Base-by-base conservation (phyloP, 2,888 invertebrate species). In the Diarsia rubi region DNA sequence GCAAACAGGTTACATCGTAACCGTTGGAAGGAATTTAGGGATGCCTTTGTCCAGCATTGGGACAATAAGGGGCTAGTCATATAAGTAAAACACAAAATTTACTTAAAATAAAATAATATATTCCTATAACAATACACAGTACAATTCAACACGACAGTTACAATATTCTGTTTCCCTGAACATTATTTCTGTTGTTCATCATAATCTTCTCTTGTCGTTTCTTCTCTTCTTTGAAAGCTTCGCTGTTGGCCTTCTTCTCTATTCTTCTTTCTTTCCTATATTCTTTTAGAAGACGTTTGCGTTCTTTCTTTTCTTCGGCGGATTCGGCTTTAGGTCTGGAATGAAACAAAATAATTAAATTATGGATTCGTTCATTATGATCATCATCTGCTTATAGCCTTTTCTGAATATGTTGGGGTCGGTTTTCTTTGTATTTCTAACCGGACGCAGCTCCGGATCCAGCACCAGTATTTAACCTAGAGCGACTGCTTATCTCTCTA, bases 141-240 rank as follows among this genome's bases (percentile, higher is more conserved):
- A 80, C 47, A 49, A 52, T 69, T 27, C 24, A 31, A 19, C 2
- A 67, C 16, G 16, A 75, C 21, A 60, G 49, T 77, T 91, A 97
- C 82, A 97, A 91, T 93, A 98, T 98, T 91, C 96, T 97, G 89
- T 97, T 98, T 69, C 98, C 98, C 91, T 98, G 98, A 79, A 98
- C 95, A 91, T 98, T 98, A 89, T 97, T 97, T 91, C 95, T 97
- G 88, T 98, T 98, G 92, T 98, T 98, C 81, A 98, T 93, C 89
- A 97, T 94, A 66, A 98, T 98, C 92, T 98, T 98, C 90, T 98
- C 97, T 90, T 98, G 98, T 6, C 97, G 95, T 89, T 98, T 98
- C 94, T 98, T 98, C 90, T 99, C 98, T 86, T 98, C 98, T 90
- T 98, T 98, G 91, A 99, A 99, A 0, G 98, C 98, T 52, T 97